A percentile compares a stretch with the other conserved stretches of the same genome.
phyloP scores from a whole-genome alignment of 2,113 vertebrate species.

The Panurus biarmicus region DNA sequence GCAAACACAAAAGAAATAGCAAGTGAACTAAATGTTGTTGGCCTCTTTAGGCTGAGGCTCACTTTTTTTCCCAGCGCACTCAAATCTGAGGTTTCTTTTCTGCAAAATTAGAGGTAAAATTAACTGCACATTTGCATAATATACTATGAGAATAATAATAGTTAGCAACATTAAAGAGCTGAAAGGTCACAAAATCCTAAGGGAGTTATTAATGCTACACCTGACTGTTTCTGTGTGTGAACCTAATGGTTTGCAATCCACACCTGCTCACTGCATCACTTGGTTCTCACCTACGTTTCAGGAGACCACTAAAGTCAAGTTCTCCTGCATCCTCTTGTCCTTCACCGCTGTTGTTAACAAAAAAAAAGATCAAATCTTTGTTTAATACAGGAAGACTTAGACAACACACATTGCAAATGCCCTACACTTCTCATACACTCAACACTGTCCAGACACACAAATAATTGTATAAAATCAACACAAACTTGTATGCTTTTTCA shows the following conservation, averaged over 20 bases:
- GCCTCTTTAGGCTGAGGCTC: background rate
- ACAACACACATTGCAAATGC: slow-evolving; percentile 62
- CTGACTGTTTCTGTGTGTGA: slow-evolving; percentile 49
- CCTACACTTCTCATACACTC: slow-evolving; percentile 44
- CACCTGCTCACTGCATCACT: slow-evolving; percentile 62
- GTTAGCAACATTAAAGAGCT: slow-evolving; percentile 19
- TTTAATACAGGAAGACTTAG: slow-evolving; percentile 68
- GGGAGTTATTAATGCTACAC: slow-evolving; percentile 55
- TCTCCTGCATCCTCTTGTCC: slow-evolving; percentile 99
- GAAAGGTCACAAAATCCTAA: background rate
- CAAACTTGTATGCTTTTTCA: slow-evolving; percentile 74
- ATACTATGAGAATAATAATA: background rate
- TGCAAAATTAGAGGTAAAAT: background rate
- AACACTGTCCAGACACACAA: slow-evolving; percentile 49
- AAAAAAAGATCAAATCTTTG: slow-evolving; percentile 84
- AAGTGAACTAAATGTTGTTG: background rate
- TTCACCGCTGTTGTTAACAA: slow-evolving; percentile 95
- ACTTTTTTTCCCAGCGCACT: background rate
- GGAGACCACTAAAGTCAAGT: slow-evolving; percentile 99
- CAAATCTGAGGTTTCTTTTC: background rate
- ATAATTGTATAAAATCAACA: slow-evolving; percentile 58
- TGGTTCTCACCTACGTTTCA: slow-evolving; percentile 99
- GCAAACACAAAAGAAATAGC: slow-evolving; percentile 37
- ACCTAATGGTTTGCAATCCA: slow-evolving; percentile 64
- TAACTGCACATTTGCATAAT: background rate